Evolutionary conservation across 2,888 invertebrate genomes (phyloP).

Genomic region (Piscicola geometra): DNA sequence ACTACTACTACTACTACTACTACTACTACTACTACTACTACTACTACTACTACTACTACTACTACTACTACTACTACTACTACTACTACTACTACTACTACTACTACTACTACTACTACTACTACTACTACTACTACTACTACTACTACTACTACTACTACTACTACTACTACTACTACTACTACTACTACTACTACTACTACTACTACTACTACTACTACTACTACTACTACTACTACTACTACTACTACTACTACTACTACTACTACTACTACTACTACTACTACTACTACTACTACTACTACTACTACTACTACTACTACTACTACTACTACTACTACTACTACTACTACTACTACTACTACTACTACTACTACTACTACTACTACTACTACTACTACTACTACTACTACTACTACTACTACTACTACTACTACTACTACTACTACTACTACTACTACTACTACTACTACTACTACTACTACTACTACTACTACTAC

Average conservation of each 20-base stretch:
- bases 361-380: slow-evolving; percentile 25
- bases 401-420: neutral
- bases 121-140: slow-evolving; percentile 22
- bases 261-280: slow-evolving; percentile 25
- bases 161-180: slow-evolving; percentile 1
- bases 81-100: slow-evolving; percentile 25
- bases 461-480: slow-evolving; percentile 25
- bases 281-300: slow-evolving; percentile 1
- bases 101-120: slow-evolving; percentile 25
- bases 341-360: slow-evolving; percentile 37
- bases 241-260: slow-evolving; percentile 25
- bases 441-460: slow-evolving; percentile 25
- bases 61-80: slow-evolving; percentile 25
- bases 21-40: neutral
- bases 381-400: slow-evolving; percentile 25
- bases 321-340: slow-evolving; percentile 2
- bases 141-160: neutral
- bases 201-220: slow-evolving; percentile 34
- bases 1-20: slow-evolving; percentile 33
- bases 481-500: neutral
- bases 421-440: slow-evolving; percentile 10
- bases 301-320: slow-evolving; percentile 7
- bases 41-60: slow-evolving; percentile 7
- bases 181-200: slow-evolving; percentile 29
- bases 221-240: neutral